Percentiles rank a stretch among this genome's conserved stretches.
These are phyloP conservation scores for Ormyrus thymus DNA, from an alignment of 2,888 invertebrate species.

Conservation along the genomic window DNA sequence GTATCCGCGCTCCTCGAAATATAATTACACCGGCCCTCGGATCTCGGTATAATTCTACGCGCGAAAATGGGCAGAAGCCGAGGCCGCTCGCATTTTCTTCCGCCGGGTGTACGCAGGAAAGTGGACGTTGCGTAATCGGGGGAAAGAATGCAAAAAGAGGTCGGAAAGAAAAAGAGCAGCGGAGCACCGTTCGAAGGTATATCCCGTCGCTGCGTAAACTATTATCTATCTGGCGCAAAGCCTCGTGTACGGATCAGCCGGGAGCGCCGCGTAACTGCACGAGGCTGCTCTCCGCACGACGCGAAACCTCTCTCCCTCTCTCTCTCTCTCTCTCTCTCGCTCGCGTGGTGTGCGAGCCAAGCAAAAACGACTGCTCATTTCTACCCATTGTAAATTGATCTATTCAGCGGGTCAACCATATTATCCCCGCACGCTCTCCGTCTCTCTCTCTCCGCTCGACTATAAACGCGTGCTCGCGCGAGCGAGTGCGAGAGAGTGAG, in stretches of 20 bases:
- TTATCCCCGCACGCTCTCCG: slow-evolving; percentile 61
- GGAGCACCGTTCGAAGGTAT: neutral
- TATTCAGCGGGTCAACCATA: slow-evolving; percentile 73
- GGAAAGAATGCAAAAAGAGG: neutral
- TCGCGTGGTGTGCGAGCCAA: slow-evolving; percentile 10
- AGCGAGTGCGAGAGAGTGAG: slow-evolving; percentile 21
- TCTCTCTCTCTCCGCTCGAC: slow-evolving; percentile 12
- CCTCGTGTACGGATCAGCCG: neutral
- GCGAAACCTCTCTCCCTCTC: slow-evolving; percentile 12
- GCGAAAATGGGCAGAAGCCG: too few relatives aligned
- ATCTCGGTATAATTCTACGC: neutral
- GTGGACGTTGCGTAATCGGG: neutral
- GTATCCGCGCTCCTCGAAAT: neutral
- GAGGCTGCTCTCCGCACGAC: neutral
- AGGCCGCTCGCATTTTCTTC: too few relatives aligned
- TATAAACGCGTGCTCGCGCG: slow-evolving; percentile 20
- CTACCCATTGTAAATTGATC: slow-evolving; percentile 75
- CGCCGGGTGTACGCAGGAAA: too few relatives aligned
- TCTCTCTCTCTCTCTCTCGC: neutral
- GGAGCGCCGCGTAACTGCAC: slow-evolving; percentile 2
- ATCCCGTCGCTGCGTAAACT: slow-evolving; percentile 10
- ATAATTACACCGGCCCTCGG: neutral
- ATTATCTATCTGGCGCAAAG: slow-evolving; percentile 30
- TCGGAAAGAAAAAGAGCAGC: neutral
- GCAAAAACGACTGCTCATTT: slow-evolving; percentile 70